A percentile compares a stretch with the other conserved stretches of the same genome.
Evolutionary conservation across 2,113 vertebrate genomes (phyloP).

Genomic region (Zapus hudsonius): DNA sequence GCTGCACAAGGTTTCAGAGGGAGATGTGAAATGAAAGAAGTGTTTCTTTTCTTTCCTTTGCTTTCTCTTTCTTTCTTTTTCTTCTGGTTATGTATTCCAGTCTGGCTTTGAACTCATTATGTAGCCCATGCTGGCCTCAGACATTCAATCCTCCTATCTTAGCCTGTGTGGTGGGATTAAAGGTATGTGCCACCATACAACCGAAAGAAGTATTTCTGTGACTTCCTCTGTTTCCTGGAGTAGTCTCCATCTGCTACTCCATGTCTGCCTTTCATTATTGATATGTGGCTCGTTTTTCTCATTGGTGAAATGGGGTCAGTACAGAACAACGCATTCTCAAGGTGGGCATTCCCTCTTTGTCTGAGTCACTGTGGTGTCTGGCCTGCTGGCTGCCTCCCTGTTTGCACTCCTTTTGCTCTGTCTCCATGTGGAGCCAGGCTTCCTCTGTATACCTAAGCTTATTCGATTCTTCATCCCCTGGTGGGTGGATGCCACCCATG

Average conservation of each 20-base stretch:
- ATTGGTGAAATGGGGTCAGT: background rate
- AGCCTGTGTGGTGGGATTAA: background rate
- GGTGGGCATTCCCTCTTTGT: fast-evolving
- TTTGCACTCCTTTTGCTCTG: background rate
- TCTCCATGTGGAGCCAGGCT: background rate
- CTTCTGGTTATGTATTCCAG: background rate
- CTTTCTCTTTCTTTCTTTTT: no score
- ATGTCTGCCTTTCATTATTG: background rate
- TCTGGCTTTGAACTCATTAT: background rate
- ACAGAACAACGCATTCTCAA: background rate
- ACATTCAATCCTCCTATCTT: background rate
- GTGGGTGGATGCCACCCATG: background rate
- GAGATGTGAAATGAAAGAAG: background rate
- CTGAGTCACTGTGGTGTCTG: background rate
- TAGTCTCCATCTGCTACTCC: background rate
- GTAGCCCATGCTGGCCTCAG: background rate
- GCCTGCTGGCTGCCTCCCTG: background rate
- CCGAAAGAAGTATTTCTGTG: background rate
- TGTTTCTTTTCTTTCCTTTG: background rate
- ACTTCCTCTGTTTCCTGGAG: background rate
- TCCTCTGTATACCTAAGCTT: background rate
- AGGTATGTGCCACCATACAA: background rate
- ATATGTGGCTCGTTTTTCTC: background rate
- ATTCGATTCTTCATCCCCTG: background rate
- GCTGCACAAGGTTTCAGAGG: background rate